phyloP scores from a whole-genome alignment of 2,888 invertebrate species.

The Coenonympha glycerion region DNA sequence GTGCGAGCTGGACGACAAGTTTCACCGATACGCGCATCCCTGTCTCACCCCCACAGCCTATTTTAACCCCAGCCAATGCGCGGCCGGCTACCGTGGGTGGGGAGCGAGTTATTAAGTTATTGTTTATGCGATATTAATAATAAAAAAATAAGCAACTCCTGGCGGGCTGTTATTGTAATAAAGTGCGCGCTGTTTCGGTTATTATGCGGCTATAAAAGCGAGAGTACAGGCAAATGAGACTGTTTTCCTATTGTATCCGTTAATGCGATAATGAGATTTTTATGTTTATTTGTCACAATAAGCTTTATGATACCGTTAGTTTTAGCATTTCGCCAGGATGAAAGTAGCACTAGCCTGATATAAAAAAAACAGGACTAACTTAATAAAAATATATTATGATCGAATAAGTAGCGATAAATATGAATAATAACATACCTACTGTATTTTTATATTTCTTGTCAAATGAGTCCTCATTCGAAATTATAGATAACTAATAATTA shows the following conservation, averaged over 20 bases:
- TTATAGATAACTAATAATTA: no score
- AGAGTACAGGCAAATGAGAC: conserved; percentile 55
- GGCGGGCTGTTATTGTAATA: conserved; percentile 55
- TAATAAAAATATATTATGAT: no score
- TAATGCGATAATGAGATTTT: conserved; percentile 50
- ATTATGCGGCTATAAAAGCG: conserved; percentile 55
- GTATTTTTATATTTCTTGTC: no score
- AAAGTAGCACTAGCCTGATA: conserved; percentile 8
- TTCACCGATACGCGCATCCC: conserved; percentile 47
- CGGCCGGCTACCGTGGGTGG: conserved; percentile 61
- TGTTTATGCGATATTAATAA: conserved; percentile 73
- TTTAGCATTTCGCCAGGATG: conserved; percentile 15
- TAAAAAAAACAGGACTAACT: no score
- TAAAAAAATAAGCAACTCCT: conserved; percentile 62
- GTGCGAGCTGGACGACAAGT: conserved; percentile 42
- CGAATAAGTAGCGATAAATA: no score
- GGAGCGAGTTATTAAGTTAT: conserved; percentile 72
- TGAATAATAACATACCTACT: no score
- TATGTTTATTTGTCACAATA: conserved; percentile 48
- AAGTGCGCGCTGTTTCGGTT: conserved; percentile 46
- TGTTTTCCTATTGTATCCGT: conserved; percentile 51
- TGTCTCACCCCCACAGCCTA: conserved; percentile 67
- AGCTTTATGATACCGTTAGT: conserved; percentile 12
- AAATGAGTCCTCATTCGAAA: no score
- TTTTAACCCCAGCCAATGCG: conserved; percentile 68